Conservation (phyloP, 2,888 invertebrate genomes). For the Lysandra coridon region DNA sequence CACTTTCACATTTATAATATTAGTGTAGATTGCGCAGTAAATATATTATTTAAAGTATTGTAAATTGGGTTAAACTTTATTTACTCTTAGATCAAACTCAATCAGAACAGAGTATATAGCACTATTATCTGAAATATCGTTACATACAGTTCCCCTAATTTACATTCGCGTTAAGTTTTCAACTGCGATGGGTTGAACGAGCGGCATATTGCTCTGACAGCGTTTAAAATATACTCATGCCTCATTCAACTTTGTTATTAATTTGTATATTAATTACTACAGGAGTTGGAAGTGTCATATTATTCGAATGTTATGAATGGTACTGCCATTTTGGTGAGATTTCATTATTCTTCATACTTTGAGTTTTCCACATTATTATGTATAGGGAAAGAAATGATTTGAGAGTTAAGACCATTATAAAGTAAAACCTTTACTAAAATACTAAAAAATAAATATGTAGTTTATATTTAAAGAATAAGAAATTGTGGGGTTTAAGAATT, state of each 20-base stretch:
- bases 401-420: no score
- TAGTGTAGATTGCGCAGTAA: no score
- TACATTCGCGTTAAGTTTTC: conserved; percentile 63
- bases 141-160: conserved; percentile 65
- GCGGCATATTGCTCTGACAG: conserved; percentile 75
- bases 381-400: background rate
- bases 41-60: no score
- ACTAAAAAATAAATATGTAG: no score
- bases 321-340: background rate
- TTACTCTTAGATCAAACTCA: background rate
- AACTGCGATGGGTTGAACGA: conserved; percentile 51
- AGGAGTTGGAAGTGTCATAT: background rate
- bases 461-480: no score
- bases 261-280: conserved; percentile 42
- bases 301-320: background rate
- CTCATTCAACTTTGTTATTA: conserved; percentile 51
- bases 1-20: no score
- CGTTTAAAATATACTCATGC: conserved; percentile 71
- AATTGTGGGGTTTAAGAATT: no score
- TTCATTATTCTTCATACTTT: background rate
- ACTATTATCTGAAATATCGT: conserved; percentile 47
- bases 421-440: no score
- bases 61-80: background rate
- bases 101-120: conserved; percentile 41
- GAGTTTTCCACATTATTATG: background rate